Conservation (phyloP, 2,888 invertebrate species). For the Polia nebulosa region DNA sequence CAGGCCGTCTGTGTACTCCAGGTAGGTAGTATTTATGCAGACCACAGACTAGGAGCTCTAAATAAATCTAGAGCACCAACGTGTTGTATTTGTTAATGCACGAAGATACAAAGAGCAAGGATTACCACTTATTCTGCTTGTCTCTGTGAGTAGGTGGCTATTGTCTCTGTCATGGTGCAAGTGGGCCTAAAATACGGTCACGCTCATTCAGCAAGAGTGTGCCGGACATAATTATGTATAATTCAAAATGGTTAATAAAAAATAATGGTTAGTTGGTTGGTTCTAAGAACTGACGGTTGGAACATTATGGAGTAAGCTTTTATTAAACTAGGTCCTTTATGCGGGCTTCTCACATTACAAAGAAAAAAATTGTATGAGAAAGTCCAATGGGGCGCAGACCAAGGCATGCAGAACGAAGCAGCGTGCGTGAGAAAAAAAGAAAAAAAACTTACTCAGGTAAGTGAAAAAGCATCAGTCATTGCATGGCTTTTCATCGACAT, state of each 20-base stretch:
- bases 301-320: too few relatives aligned
- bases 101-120: not conserved
- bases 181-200: too few relatives aligned
- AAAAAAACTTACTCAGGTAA: not conserved
- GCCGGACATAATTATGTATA: too few relatives aligned
- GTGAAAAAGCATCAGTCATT: not conserved
- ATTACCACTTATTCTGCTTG: not conserved
- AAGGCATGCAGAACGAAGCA: not conserved
- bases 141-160: too few relatives aligned
- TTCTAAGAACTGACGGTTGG: too few relatives aligned
- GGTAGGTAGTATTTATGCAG: not conserved
- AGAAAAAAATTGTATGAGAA: not conserved
- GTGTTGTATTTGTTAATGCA: constrained; percentile 6
- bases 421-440: not conserved
- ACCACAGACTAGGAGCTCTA: not conserved
- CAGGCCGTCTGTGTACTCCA: not conserved
- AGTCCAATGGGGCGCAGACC: not conserved
- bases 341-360: not conserved
- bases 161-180: too few relatives aligned
- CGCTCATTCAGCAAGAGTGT: too few relatives aligned
- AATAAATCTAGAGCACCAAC: not conserved
- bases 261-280: too few relatives aligned
- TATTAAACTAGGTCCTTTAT: not conserved
- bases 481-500: constrained; percentile 9
- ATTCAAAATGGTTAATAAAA: too few relatives aligned